Evolutionary conservation across 2,888 invertebrate species (phyloP), one percentile per base, ranked within the genome.

Genomic region (Cenopis cana): DNA sequence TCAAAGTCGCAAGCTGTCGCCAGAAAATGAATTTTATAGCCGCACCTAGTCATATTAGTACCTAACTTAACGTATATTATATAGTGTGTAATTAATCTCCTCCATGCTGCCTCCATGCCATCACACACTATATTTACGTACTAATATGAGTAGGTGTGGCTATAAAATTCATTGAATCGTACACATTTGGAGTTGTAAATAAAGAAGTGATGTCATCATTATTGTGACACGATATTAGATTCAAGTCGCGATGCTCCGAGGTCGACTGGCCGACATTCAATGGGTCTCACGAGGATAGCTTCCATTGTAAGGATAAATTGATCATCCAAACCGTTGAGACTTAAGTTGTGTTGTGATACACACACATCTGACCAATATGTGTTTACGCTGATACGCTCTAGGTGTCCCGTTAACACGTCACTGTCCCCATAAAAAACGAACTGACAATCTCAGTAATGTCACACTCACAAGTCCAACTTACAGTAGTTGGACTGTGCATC

Each of bases 131-230:
- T 33, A n/a, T n/a, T 14, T 5, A 41, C 41, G 14, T 41, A 41
- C 41, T 41, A 41, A 41, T 41, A 41, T 41, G 38, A 41, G 41
- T 41, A 14, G 14, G n/a, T n/a, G 14, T 14, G 41, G 14, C 41
- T 41, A 41, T 41, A 14, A 14, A 14, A 41, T 41, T 41, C 1
- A 14, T 3, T 41, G 20, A 59, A 24, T 62, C 18, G 33, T 5
- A 14, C 10, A 36, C 62, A 62, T 64, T 54, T 52, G 8, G 38
- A 38, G 52, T 18, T 18, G n/a, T 36, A 49, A 61, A 49, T 17
- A 36, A 33, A n/a, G n/a, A 17, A 64, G 38, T 88, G 88, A 88
- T 86, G 85, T 88, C 87, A n/a, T 38, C 59, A 75, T 67, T 75
- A 69, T 75, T 74, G 76, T 52, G 65, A 64, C 72, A 29, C 67